Evolutionary conservation across 2,888 invertebrate genomes (phyloP), one percentile per base, ranked within the genome.

Genomic region (Melanostoma scalare): DNA sequence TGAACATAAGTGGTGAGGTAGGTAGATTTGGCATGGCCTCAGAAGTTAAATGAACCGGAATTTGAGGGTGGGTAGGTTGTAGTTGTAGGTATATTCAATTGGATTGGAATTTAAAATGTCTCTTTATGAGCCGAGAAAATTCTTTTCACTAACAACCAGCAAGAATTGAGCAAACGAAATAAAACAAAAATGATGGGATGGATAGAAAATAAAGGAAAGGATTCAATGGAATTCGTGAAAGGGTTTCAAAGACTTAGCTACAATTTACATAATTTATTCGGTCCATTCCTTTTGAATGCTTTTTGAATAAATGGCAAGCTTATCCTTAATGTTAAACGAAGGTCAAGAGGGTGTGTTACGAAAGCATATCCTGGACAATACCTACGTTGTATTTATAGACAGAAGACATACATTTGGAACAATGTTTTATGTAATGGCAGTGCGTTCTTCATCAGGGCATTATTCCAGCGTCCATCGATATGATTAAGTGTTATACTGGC

Each of bases 191-290:
- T n/a, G 20, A 6, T 35, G n/a, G 30, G 48, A 38, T 63, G 10
- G 3, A 46, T 1, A 1, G 61, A 10, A 9, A 40, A 56, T 31
- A 56, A 35, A 35, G 35, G 20, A 50, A 50, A 30, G 3, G 36
- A 36, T 46, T 63, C 48, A 50, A 63, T 63, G 50, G 48, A 50
- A 50, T 63, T 63, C 50, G 38, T 6, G 30, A 50, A 61, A 40
- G 46, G 48, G 38, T 50, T 63, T 46, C 10, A 60, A 44, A 60
- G 35, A 50, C 30, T 63, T 63, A 38, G 48, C 50, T 38, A 31
- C 30, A 63, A 63, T 63, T 63, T 63, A 31, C 63, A 50, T 63
- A 63, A 63, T 63, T 63, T 38, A 50, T 63, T 63, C 50, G 38
- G 50, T 48, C 38, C 38, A 48, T 50, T 63, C 50, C 63, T 38